Evolutionary conservation across 92 coral and sea anemone genomes (phyloP).

Genomic region (Actinostola sp.): DNA sequence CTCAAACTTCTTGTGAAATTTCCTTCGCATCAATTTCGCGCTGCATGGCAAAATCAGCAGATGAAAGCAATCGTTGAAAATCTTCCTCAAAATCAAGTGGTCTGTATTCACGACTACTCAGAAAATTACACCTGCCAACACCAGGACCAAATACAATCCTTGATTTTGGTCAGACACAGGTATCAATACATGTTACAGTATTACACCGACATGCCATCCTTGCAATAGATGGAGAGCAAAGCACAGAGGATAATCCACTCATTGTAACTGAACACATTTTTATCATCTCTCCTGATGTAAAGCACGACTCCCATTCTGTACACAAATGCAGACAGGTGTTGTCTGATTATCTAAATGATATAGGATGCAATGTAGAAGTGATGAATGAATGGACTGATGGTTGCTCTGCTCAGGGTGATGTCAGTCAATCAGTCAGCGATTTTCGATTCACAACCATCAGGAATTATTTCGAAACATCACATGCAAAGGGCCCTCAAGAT

Average conservation of each 20-base stretch:
- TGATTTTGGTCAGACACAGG: constrained; percentile 35
- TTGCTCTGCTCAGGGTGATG: constrained; percentile 65
- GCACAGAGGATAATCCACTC: constrained; percentile 17
- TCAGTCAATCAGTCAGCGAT: constrained; percentile 30
- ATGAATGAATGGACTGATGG: constrained; percentile 62
- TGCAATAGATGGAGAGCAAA: constrained; percentile 35
- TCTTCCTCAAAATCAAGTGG: constrained; percentile 28
- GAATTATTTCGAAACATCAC: constrained; percentile 52
- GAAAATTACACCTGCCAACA: constrained; percentile 28
- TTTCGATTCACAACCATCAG: constrained; percentile 54
- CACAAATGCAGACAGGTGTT: constrained; percentile 33
- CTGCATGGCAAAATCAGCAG: constrained; percentile 64
- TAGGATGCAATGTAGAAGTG: constrained; percentile 22
- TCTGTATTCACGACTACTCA: constrained; percentile 37
- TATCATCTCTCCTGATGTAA: constrained; percentile 45
- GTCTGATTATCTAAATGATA: constrained; percentile 34
- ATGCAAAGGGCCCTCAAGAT: constrained; percentile 52
- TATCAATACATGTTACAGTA: constrained; percentile 35
- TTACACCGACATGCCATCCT: constrained; percentile 44
- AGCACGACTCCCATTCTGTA: constrained; percentile 61
- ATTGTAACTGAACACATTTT: constrained; percentile 39
- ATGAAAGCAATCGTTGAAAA: constrained; percentile 25
- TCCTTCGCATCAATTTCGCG: constrained; percentile 60
- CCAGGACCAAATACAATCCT: constrained; percentile 52
- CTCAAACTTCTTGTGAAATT: constrained; percentile 20